Evolutionary conservation across 2,888 invertebrate genomes (phyloP).

Genomic region (Caenorhabditis drosophilae): DNA sequence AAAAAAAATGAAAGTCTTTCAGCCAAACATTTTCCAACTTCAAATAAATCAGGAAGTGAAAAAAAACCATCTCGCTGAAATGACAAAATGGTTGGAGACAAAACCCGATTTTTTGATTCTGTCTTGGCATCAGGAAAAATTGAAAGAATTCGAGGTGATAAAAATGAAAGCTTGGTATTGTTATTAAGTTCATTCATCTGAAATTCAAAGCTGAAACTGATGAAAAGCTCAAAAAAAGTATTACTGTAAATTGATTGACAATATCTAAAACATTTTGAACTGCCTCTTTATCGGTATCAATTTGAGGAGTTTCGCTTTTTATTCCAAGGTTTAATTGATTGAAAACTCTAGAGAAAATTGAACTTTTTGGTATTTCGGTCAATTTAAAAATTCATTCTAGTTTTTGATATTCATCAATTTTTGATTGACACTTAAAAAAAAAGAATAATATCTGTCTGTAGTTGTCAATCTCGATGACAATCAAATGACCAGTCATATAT

Average conservation of each 20-base stretch:
- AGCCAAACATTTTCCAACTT: conserved; percentile 32
- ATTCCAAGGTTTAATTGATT: conserved; percentile 38
- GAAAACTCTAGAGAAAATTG: conserved; percentile 40
- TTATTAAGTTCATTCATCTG: conserved; percentile 10
- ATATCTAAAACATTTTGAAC: conserved; percentile 34
- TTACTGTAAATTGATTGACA: conserved; percentile 36
- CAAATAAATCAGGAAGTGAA: conserved; percentile 56
- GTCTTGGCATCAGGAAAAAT: conserved; percentile 46
- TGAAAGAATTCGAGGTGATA: conserved; percentile 57
- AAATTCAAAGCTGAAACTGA: too few species aligned
- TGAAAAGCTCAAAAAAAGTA: too few species aligned
- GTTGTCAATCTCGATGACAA: too few species aligned
- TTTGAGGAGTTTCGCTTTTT: conserved; percentile 33
- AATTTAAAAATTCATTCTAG: too few species aligned
- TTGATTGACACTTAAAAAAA: too few species aligned
- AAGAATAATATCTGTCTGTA: too few species aligned
- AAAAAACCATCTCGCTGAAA: conserved; percentile 62
- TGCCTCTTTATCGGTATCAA: conserved; percentile 23
- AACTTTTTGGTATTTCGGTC: too few species aligned
- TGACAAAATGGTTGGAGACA: conserved; percentile 58
- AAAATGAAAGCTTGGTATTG: conserved; percentile 43
- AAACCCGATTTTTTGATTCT: conserved; percentile 31
- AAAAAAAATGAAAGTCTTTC: background rate
- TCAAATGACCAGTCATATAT: too few species aligned
- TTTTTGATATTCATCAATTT: too few species aligned